Conservation (phyloP, 2,888 invertebrate genomes). For the Apamea anceps region DNA sequence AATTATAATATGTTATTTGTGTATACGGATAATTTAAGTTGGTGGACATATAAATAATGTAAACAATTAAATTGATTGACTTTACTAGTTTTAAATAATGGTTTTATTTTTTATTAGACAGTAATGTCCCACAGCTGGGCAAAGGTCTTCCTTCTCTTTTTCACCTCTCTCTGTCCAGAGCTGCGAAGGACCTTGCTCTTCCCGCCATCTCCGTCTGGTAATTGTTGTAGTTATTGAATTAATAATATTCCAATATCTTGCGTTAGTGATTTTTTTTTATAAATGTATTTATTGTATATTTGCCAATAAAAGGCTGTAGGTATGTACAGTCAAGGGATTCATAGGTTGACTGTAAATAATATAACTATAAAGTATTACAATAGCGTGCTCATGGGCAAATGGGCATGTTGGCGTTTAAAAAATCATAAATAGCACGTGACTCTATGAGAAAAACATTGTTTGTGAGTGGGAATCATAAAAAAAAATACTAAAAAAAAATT, state of each 20-base stretch:
- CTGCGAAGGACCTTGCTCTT: not conserved
- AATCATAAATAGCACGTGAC: not conserved
- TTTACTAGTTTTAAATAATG: not conserved
- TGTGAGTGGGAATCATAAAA: not conserved
- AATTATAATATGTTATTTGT: too few relatives aligned
- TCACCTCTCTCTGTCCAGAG: not conserved
- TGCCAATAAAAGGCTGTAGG: not conserved
- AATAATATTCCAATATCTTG: not conserved
- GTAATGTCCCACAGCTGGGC: too few relatives aligned
- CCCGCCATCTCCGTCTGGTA: not conserved
- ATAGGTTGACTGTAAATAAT: too few relatives aligned
- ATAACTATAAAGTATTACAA: not conserved
- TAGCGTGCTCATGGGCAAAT: not conserved
- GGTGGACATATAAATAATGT: not conserved
- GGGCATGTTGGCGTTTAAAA: not conserved
- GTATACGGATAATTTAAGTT: not conserved
- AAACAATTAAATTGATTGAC: not conserved
- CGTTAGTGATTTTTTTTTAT: not conserved
- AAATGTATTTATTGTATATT: not conserved
- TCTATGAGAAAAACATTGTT: too few relatives aligned
- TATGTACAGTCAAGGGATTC: not conserved
- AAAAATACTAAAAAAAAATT: too few relatives aligned
- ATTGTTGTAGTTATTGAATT: not conserved
- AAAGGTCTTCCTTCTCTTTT: not conserved
- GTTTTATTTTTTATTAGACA: too few relatives aligned